These are phyloP conservation scores for Drosophila macrospina DNA, from an alignment of 2,888 invertebrate genomes.

Conservation along the genomic window DNA sequence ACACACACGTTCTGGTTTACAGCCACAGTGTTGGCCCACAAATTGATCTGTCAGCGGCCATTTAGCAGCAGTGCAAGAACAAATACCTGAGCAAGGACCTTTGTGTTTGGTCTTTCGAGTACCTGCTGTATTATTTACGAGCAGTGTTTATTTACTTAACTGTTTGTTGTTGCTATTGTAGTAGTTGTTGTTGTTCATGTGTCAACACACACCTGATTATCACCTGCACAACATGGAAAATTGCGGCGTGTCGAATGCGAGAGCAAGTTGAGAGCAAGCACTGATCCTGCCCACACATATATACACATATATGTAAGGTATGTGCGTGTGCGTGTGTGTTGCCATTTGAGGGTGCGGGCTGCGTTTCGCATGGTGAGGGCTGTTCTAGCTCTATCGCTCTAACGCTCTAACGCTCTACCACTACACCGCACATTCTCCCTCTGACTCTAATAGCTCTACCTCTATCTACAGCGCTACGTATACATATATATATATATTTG, in stretches of 20 bases:
- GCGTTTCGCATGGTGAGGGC: conserved; percentile 39
- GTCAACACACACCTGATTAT: conserved; percentile 82
- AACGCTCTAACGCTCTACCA: neutral
- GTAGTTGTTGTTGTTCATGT: conserved; percentile 53
- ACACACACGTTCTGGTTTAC: conserved; percentile 32
- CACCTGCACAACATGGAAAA: conserved; percentile 60
- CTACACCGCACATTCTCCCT: neutral
- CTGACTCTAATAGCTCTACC: neutral
- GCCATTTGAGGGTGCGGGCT: conserved; percentile 50
- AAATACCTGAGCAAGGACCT: conserved; percentile 41
- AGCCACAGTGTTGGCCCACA: conserved; percentile 39
- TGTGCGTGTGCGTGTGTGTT: conserved; percentile 18
- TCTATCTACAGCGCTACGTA: conserved; percentile 2
- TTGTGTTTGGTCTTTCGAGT: conserved; percentile 27
- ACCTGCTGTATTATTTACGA: conserved; percentile 52
- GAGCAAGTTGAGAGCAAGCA: conserved; percentile 37
- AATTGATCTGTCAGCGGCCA: conserved; percentile 77
- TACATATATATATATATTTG: too few species aligned
- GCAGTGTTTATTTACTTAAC: conserved; percentile 45
- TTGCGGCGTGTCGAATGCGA: conserved; percentile 24
- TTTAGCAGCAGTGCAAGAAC: conserved; percentile 44
- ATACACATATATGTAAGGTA: neutral
- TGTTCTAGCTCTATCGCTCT: conserved; percentile 12
- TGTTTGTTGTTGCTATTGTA: conserved; percentile 46
- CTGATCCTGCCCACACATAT: conserved; percentile 58